Conservation (phyloP, 2,113 vertebrate species). For the Archilochus colubris region DNA sequence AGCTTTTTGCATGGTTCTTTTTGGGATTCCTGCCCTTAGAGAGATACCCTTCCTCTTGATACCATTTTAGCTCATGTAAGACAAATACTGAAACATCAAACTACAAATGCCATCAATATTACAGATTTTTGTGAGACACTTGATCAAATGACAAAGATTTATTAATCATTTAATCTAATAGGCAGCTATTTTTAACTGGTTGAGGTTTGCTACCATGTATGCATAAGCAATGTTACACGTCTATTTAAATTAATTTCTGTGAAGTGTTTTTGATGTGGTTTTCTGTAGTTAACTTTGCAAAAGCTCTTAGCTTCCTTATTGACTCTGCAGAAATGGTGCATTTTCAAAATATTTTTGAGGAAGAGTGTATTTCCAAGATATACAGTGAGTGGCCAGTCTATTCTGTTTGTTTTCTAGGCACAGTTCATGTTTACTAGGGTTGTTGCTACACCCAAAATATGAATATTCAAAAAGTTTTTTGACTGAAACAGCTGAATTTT, state of each 20-base stretch:
- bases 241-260: neutral
- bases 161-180: neutral
- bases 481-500: neutral
- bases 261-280: constrained; percentile 17
- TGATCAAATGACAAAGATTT: neutral
- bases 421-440: neutral
- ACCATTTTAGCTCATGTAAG: neutral
- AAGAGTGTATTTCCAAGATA: neutral
- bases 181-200: neutral
- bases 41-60: neutral
- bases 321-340: neutral
- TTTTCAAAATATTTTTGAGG: neutral
- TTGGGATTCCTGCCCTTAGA: neutral
- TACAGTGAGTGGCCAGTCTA: neutral
- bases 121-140: neutral
- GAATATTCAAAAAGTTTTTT: neutral
- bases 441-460: neutral
- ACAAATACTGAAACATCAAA: neutral
- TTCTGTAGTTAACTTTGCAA: constrained; percentile 54
- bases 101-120: neutral
- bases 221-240: neutral
- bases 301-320: constrained; percentile 16
- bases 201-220: neutral
- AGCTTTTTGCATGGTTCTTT: neutral
- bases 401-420: neutral